Evolutionary conservation across 1,140 invertebrate genomes (phyloP), one percentile per base, ranked within the genome.

Genomic region (Acromyrmex heyeri): DNA sequence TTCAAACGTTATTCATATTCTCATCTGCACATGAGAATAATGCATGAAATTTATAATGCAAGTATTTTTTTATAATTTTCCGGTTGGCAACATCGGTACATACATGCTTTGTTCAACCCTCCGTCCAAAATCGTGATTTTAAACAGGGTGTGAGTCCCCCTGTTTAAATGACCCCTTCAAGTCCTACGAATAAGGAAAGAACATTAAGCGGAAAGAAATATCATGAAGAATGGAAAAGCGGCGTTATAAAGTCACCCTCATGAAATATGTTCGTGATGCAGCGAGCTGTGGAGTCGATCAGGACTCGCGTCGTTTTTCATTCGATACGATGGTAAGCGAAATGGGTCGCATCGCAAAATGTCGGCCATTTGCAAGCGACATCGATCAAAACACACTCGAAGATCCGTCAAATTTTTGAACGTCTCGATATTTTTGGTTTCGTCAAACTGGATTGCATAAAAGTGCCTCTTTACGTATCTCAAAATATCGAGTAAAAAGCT

Each of bases 251-350:
- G 69, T 75, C 69, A 75, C 79, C 79, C 79, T 83, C 27, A 44
- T 83, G 79, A 83, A 83, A 83, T 83, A 83, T 83, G 79, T 83
- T 50, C 69, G 79, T 50, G 69, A 83, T 83, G 79, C 79, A 83
- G 69, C 57, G 79, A 57, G 57, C 79, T 73, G 69, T 83, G 30
- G 79, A 83, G 79, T 83, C 79, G 79, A 83, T 83, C 79, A 75
- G n/a, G 44, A 27, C n/a, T 50, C 24, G 44, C 55, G 55, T 83
- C 79, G 79, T 83, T 83, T 83, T 83, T 83, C 79, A 83, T 75
- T 83, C 69, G 38, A 82, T 55, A 73, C 38, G 53, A 82, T 24
- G 12, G 69, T 73, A 61, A 83, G 38, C 69, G 79, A 21, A 83
- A 73, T 55, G 69, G 24, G 24, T 59, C 38, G 79, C 67, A n/a